Base-by-base conservation (phyloP, 1,140 invertebrate species). In the Brachionus asplanchnoidis region DNA sequence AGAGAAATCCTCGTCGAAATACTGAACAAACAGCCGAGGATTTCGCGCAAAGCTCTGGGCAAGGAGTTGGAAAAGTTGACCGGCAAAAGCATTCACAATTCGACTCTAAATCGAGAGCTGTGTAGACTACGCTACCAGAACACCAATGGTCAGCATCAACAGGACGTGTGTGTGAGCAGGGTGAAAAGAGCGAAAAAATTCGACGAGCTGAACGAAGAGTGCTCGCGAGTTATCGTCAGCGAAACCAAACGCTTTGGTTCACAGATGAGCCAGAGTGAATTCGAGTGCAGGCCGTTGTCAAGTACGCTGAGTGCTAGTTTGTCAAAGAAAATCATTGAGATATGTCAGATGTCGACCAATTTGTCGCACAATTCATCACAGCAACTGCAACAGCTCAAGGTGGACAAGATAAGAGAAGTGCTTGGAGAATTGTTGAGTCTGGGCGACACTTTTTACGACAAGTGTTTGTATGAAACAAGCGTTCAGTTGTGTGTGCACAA, bases 341-440 rank as follows among this genome's bases (percentile, higher is more conserved):
- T 82, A 65, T 82, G 79, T 65, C 79, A 82, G 26, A 82, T 82
- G 53, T 82, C 79, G 9, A 82, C 79, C 14, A 82, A 60, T 42
- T 46, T 65, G 20, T 68, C 65, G 1, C 65, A 60, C 5, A 65
- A 60, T 65, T 82, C 79, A 14, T 40, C 32, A 0, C 79, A 77
- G 50, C 40, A 42, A 44, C 14, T 65, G 14, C 53, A 44, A 9
- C 79, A 82, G 23, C 28, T 82, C 20, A 60, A 46, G 40, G 3
- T 60, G 11, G 79, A 82, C 5, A 82, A 82, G 28, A 82, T 82
- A 65, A 60, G 44, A 32, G 28, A 68, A 23, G 23, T 23, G 5
- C 9, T 82, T 9, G 17, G 60, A 17, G 65, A 60, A 11, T 12
- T 82, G 14, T 42, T 82, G 4, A 46, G 23, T 9, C 46, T 77